Percentiles rank a stretch among this genome's conserved stretches.
Conservation (phyloP, 2,113 vertebrate species). For the Corythornis vintsioides region DNA sequence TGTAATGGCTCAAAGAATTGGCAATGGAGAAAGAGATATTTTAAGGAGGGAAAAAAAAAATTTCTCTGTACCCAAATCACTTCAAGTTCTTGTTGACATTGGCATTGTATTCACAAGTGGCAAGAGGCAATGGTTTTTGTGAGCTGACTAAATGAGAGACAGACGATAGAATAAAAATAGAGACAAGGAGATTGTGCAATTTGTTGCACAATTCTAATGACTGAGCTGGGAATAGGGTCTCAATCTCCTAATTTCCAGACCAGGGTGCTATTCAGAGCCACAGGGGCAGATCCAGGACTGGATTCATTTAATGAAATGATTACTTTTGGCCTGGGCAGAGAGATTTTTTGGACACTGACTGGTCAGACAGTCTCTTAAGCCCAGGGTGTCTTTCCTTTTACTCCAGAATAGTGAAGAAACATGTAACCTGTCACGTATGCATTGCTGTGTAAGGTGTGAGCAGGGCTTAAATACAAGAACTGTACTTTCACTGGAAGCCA, state of each 20-base stretch:
- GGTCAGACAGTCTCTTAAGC: background rate
- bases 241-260: background rate
- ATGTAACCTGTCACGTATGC: background rate
- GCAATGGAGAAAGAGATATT: background rate
- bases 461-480: background rate
- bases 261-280: background rate
- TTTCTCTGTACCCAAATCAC: background rate
- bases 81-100: slow-evolving; percentile 37
- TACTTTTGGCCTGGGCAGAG: background rate
- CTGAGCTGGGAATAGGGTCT: background rate
- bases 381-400: background rate
- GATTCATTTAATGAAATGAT: background rate
- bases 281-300: background rate
- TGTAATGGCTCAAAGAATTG: background rate
- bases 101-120: slow-evolving; percentile 3
- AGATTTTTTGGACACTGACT: background rate
- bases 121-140: slow-evolving; percentile 13
- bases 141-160: slow-evolving; percentile 37
- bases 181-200: slow-evolving; percentile 3
- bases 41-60: background rate
- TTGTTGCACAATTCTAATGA: slow-evolving; percentile 38
- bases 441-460: background rate
- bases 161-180: slow-evolving; percentile 53
- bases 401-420: background rate
- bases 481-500: background rate